phyloP scores from a whole-genome alignment of 2,797 vertebrate genomes.

The Hafferia zeledoni region DNA sequence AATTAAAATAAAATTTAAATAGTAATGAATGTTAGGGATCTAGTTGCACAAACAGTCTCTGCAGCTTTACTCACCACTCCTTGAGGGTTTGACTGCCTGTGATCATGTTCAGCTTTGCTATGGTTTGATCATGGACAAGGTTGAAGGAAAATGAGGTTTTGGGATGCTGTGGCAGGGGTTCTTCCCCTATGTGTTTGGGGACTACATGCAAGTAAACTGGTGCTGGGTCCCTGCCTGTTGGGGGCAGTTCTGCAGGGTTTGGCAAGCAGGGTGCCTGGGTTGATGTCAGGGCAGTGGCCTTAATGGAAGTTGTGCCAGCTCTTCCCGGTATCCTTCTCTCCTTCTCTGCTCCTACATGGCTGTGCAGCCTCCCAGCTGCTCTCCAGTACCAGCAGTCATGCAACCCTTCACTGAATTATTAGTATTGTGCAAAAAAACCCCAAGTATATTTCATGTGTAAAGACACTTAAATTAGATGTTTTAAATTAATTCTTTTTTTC shows the following conservation, averaged over 20 bases:
- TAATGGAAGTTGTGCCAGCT: not conserved
- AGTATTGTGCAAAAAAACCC: accelerated
- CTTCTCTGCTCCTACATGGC: not conserved
- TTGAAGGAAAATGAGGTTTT: not conserved
- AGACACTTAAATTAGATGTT: not conserved
- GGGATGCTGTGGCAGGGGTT: not conserved
- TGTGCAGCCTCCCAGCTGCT: not conserved
- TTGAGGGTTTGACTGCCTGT: not conserved
- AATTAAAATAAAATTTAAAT: not conserved
- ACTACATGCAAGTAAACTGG: not conserved
- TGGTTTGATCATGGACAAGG: too few relatives aligned
- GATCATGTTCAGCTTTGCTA: not conserved
- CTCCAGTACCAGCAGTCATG: not conserved
- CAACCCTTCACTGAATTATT: not conserved
- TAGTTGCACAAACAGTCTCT: not conserved
- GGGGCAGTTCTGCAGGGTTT: accelerated
- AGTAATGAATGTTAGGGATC: not conserved
- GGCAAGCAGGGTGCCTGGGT: accelerated
- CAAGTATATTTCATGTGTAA: not conserved
- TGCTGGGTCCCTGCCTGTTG: not conserved
- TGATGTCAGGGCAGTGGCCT: not conserved
- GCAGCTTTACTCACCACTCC: accelerated
- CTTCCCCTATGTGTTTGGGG: not conserved
- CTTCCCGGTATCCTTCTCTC: not conserved
- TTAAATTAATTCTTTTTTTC: not conserved